Base-by-base conservation (phyloP, 2,113 vertebrate species). In the Etheostoma spectabile region DNA sequence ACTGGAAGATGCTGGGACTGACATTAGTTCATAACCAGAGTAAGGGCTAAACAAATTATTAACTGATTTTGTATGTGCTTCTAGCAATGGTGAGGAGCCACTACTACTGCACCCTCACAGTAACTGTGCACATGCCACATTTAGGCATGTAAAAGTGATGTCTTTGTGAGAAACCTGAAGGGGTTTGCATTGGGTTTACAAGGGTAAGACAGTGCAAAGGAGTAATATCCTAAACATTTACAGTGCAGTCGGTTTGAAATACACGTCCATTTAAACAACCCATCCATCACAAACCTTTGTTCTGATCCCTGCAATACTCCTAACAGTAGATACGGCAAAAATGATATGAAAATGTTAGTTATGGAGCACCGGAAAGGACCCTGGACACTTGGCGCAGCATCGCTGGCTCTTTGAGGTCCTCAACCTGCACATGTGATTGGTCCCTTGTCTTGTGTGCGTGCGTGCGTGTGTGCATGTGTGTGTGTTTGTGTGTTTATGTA, bases 1-100 rank as follows among this genome's bases (percentile, higher is more conserved):
- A 87, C 77, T 83, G 79, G 66, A 69, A 85, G 85, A 88, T 75
- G 71, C 56, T 77, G 16, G 62, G 65, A 49, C 65, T 72, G 80
- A 91, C 72, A 81, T 88, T 91, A 62, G 82, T 82, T 79, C 74
- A 83, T 38, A 73, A 66, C 68, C 53, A 68, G 68, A 79, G 73
- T 69, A 67, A 75, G 80, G 77, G 60, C 81, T 78, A 77, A 77
- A 78, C 69, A 85, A 79, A 86, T 80, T 80, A 78, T 74, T 22
- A 33, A 82, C 53, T 5, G 24, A 66, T 77, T 11, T 10, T 42
- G 38, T 42, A 24, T 51, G 51, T 56, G 60, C 59, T 82, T 82
- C 35, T 49, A 59, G 66, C 75, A 46, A 45, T 11, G 14, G 38
- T 57, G 73, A 74, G 64, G 57, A 64, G 19, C 57, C 2, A 27